Evolutionary conservation across 2,888 invertebrate species (phyloP), one percentile per base, ranked within the genome.

Genomic region (Eilema caniola): DNA sequence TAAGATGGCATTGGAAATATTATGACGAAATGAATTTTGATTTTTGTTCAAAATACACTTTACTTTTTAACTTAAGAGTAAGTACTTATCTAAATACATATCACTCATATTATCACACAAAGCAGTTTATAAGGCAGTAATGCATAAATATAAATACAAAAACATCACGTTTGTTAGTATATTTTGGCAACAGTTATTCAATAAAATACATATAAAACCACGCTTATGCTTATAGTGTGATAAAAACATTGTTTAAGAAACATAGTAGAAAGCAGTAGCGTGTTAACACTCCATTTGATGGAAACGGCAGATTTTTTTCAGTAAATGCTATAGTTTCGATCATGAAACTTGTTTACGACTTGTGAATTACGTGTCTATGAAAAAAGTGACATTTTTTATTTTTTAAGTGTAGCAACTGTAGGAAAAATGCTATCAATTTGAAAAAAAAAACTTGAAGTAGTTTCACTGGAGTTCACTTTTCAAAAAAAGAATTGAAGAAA

Each of bases 231-330:
- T 24, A 41, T 56, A 69, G 16, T 28, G 25, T 14, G 16, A 28
- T 33, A 62, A 57, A 56, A 71, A 41, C 67, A 25, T 62, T 41
- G 67, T 37, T 62, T 60, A 67, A 67, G 60, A 41, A 57, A 56
- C 53, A 65, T 60, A 37, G 28, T 65, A 76, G 85, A 88, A 86
- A 86, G 85, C 81, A 78, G 72, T 85, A 63, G 85, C 85, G 84
- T 85, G 86, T 82, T 86, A 83, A 83, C 76, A 85, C 85, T 83
- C 88, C 86, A 82, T 86, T 87, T 86, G 83, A 82, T 74, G 86
- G 77, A 81, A 81, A 82, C 82, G 70, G 69, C 53, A 59, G 64
- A 72, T 88, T 88, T 88, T 86, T 85, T 82, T 11, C n/a, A 11
- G 74, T 76, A 85, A 85, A 88, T 85, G 79, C 83, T 80, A 72